Evolutionary conservation across 2,888 invertebrate species (phyloP).

Genomic region (Drosophila phalerata): DNA sequence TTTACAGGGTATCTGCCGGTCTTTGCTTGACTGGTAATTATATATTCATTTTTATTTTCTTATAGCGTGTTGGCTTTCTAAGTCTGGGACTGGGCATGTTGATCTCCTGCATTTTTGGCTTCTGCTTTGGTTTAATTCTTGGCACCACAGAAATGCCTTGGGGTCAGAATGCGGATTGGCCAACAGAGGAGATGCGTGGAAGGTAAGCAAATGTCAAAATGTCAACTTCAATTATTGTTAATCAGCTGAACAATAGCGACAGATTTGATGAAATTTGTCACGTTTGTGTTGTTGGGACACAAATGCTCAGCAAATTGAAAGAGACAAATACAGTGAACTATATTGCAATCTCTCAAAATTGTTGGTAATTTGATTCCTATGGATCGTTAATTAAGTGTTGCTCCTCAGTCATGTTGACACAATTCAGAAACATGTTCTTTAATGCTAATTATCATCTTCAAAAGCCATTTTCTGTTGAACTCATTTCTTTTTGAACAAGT

Average conservation of each 20-base stretch:
- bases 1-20: neutral
- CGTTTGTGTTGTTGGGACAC: constrained; percentile 22
- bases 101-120: constrained; percentile 92
- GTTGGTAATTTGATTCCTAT: constrained; percentile 1
- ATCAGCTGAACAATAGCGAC: constrained; percentile 53
- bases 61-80: constrained; percentile 89
- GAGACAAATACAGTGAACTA: neutral
- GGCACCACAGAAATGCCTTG: constrained; percentile 91
- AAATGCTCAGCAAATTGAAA: constrained; percentile 25
- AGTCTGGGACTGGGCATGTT: constrained; percentile 90
- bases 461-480: neutral
- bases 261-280: constrained; percentile 47
- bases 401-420: neutral
- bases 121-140: constrained; percentile 91
- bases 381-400: neutral
- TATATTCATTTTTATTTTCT: neutral
- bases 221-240: constrained; percentile 45
- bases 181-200: constrained; percentile 92
- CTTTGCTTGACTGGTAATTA: neutral
- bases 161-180: constrained; percentile 90
- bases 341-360: neutral
- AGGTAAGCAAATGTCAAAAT: constrained; percentile 86
- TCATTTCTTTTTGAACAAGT: neutral
- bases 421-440: neutral
- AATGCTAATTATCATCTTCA: neutral